Evolutionary conservation across 2,797 vertebrate genomes (phyloP), one percentile per base, ranked within the genome.

Genomic region (Capromys pilorides): DNA sequence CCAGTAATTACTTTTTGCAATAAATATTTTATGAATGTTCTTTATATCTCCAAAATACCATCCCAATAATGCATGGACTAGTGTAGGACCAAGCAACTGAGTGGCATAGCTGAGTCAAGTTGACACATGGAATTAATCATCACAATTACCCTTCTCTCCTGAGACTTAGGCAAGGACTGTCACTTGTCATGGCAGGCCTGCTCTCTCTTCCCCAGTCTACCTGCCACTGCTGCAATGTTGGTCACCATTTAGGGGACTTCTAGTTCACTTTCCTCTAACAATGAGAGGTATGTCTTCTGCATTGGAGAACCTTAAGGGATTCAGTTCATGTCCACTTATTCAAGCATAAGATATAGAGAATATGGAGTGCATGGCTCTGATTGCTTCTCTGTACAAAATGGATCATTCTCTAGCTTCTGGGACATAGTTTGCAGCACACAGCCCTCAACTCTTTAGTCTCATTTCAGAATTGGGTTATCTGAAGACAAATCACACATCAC

Each of bases 371-470:
- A 54, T 77, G 57, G 21, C 21, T 33, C 79, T 93, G 36, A 91
- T 22, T 21, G 79, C 8, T 54, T 24, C 31, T 92, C 22, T 69
- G 19, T 49, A 61, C 59, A 80, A 28, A 73, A 88, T 39, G 36
- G 82, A 85, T 67, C 57, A 75, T 93, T 31, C 57, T 93, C 71
- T 14, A 93, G 78, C n/a, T 89, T 71, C 90, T 71, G 86, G 85
- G 86, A 28, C 75, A 88, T 66, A 82, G 89, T 83, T 91, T 28
- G 62, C 64, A 94, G 54, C 28, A 79, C 78, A 87, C 45, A 91
- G 45, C 73, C 61, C 49, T 93, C 66, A 81, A 66, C 66, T 87
- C 69, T 93, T 71, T 71, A 51, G 41, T 88, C 36, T 57, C 71
- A 12, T 82, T 92, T 69, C 59, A 92, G 69, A 33, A 61, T 31